Conservation (phyloP, 1,140 invertebrate species). For the Papilio xuthus region DNA sequence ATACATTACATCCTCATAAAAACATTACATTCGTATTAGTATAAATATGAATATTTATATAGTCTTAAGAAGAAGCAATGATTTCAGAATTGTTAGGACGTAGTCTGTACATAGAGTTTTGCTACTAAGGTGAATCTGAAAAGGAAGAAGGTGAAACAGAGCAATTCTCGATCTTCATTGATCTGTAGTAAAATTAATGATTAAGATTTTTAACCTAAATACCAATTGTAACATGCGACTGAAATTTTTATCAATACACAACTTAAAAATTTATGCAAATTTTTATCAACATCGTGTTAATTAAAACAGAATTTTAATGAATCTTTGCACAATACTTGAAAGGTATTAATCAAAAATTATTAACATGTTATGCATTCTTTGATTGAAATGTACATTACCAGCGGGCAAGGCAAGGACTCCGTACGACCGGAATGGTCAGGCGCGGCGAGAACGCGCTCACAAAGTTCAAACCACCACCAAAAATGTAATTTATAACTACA, state of each 20-base stretch:
- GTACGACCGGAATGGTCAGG: constrained; percentile 43
- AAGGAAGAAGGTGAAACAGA: too few relatives aligned
- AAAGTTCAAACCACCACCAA: constrained; percentile 54
- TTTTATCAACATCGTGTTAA: constrained; percentile 5
- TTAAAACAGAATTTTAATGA: constrained; percentile 11
- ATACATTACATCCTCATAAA: too few relatives aligned
- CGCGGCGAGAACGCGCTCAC: constrained; percentile 44
- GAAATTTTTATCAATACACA: not conserved
- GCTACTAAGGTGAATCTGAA: not conserved
- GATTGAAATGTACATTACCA: constrained; percentile 20
- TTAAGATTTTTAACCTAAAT: not conserved
- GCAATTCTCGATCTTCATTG: not conserved
- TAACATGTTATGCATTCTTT: constrained; percentile 9
- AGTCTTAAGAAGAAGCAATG: not conserved
- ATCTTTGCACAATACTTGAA: constrained; percentile 8
- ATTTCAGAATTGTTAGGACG: not conserved
- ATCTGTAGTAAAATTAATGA: not conserved
- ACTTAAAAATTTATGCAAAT: not conserved
- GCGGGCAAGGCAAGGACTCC: constrained; percentile 10
- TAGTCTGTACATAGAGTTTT: not conserved
- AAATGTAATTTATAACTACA: constrained; percentile 79
- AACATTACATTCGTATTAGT: not conserved
- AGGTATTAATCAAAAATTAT: constrained; percentile 15
- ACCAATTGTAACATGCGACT: not conserved
- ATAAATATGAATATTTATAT: not conserved